phyloP scores from a whole-genome alignment of 2,797 vertebrate genomes.

The Anas georgica region DNA sequence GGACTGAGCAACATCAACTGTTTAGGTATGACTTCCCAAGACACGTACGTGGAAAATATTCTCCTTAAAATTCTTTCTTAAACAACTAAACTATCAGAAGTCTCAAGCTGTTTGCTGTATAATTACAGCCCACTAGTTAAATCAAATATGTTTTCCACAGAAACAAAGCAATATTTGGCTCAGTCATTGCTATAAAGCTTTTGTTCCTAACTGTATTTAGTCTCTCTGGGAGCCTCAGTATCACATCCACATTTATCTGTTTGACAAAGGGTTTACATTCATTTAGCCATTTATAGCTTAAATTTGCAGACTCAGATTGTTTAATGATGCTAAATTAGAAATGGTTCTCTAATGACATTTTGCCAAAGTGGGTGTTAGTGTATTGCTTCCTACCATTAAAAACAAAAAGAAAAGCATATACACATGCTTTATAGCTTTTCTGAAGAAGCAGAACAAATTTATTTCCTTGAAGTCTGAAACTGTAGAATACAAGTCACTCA shows the following conservation, averaged over 20 bases:
- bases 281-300: conserved; percentile 11
- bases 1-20: not conserved
- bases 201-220: conserved; percentile 39
- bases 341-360: conserved; percentile 2
- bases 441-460: not conserved
- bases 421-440: not conserved
- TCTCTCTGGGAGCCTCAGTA: conserved; percentile 32
- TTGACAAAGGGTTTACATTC: conserved; percentile 50
- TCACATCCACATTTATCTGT: conserved; percentile 42
- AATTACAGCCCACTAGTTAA: conserved; percentile 58
- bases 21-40: not conserved
- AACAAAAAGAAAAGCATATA: not conserved
- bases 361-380: not conserved
- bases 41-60: not conserved
- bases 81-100: conserved; percentile 8
- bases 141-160: conserved; percentile 55
- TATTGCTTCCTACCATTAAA: not conserved
- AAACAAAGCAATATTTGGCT: conserved; percentile 62
- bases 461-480: not conserved
- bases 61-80: conserved; percentile 13
- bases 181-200: conserved; percentile 43
- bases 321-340: conserved; percentile 44
- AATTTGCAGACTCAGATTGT: conserved; percentile 13
- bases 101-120: conserved; percentile 48
- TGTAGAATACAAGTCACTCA: not conserved